Percentiles rank a stretch among this genome's conserved stretches.
These are phyloP conservation scores for Lagodon rhomboides DNA, from an alignment of 2,797 vertebrate species.

Conservation along the genomic window DNA sequence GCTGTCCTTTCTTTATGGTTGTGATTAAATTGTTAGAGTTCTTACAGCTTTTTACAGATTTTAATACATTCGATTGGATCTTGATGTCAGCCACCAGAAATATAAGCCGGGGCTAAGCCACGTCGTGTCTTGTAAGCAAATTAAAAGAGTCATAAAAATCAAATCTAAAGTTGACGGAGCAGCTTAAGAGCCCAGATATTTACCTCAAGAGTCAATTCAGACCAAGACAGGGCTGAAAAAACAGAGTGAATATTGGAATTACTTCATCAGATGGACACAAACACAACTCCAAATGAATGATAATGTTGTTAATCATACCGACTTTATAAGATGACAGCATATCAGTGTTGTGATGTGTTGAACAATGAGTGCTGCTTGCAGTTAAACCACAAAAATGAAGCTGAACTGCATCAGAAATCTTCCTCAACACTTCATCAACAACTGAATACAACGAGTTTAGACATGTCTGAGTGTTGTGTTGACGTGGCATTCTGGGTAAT, in stretches of 20 bases:
- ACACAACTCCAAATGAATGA: too few species aligned
- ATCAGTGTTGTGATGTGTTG: too few species aligned
- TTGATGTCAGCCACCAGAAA: neutral
- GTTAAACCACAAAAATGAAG: neutral
- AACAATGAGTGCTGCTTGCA: neutral
- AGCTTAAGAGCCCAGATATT: neutral
- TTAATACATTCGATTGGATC: neutral
- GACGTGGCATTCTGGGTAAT: neutral
- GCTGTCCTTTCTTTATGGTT: too few species aligned
- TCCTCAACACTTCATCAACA: neutral
- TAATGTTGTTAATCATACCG: too few species aligned
- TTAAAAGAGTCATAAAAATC: too few species aligned
- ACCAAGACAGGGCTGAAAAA: neutral
- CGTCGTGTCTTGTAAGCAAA: too few species aligned
- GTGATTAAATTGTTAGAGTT: neutral
- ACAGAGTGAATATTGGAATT: too few species aligned
- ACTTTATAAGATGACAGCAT: too few species aligned
- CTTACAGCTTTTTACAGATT: neutral
- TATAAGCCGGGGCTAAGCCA: too few species aligned
- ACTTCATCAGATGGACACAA: too few species aligned
- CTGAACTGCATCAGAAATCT: neutral
- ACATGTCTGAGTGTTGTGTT: constrained; percentile 1
- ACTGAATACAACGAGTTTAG: constrained; percentile 2
- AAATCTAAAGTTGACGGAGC: too few species aligned
- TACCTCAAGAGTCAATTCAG: neutral